Evolutionary conservation across 2,113 vertebrate genomes (phyloP).

Genomic region (Chamaetylas fuelleborni): DNA sequence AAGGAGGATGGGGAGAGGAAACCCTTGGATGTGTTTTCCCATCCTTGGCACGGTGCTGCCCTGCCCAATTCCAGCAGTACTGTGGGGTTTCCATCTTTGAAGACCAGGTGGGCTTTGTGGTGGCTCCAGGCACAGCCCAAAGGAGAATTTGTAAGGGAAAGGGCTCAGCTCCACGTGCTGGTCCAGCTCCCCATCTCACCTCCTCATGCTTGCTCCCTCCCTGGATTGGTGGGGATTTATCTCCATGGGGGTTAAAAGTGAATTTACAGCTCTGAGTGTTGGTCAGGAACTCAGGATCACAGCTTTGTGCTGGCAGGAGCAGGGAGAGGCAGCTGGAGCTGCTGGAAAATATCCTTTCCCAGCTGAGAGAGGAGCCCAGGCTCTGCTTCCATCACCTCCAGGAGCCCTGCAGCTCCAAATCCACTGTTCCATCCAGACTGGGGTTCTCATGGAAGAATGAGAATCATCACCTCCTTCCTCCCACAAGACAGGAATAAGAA

Average conservation of each 20-base stretch:
- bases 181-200: background rate
- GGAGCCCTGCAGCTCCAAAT: background rate
- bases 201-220: background rate
- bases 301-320: background rate
- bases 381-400: background rate
- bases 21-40: background rate
- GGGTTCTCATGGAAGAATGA: background rate
- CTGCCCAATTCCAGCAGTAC: background rate
- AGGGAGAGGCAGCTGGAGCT: slow-evolving; percentile 15
- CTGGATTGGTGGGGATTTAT: background rate
- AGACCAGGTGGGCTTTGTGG: background rate
- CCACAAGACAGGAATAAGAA: background rate
- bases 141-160: background rate
- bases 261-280: background rate
- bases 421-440: accelerated
- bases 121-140: accelerated
- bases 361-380: background rate
- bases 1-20: background rate
- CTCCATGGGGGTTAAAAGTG: background rate
- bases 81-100: background rate
- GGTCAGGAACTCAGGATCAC: background rate
- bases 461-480: background rate
- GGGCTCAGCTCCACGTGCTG: background rate
- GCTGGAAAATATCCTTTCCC: background rate
- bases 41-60: accelerated